Evolutionary conservation across 2,888 invertebrate species (phyloP).

Genomic region (Melanargia galathea): DNA sequence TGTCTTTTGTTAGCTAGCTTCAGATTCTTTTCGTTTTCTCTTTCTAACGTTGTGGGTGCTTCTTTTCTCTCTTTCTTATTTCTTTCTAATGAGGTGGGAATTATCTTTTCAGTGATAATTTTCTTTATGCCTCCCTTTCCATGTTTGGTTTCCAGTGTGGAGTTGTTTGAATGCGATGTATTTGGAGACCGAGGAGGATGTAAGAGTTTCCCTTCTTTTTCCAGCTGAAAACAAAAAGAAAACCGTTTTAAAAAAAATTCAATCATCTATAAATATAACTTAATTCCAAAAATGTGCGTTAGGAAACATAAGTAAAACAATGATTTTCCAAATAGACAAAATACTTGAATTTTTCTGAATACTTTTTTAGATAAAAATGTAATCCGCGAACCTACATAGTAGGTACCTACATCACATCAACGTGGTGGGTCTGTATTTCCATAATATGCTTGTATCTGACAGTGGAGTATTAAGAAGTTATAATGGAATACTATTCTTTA

Average conservation of each 20-base stretch:
- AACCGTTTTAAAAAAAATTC: neutral
- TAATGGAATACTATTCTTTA: neutral
- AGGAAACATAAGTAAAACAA: neutral
- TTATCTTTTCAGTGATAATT: slow-evolving; percentile 76
- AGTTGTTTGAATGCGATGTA: slow-evolving; percentile 74
- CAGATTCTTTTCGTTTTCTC: slow-evolving; percentile 77
- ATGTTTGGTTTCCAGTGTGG: slow-evolving; percentile 76
- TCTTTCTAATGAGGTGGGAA: slow-evolving; percentile 72
- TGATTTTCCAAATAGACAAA: too few species aligned
- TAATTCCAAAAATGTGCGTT: too few species aligned
- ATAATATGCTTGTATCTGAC: neutral
- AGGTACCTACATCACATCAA: neutral
- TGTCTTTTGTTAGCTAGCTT: slow-evolving; percentile 68
- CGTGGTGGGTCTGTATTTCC: neutral
- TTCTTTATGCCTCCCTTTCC: slow-evolving; percentile 75
- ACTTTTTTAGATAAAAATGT: too few species aligned
- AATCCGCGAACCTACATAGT: neutral
- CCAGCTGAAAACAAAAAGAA: slow-evolving; percentile 66
- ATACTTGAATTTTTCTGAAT: too few species aligned
- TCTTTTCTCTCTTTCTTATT: slow-evolving; percentile 76
- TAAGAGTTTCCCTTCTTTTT: slow-evolving; percentile 73
- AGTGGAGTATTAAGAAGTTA: neutral
- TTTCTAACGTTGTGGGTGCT: slow-evolving; percentile 67
- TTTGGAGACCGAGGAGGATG: slow-evolving; percentile 75
- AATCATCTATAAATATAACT: neutral